phyloP scores from a whole-genome alignment of 2,888 invertebrate species.

The Acanthopleura granulata region DNA sequence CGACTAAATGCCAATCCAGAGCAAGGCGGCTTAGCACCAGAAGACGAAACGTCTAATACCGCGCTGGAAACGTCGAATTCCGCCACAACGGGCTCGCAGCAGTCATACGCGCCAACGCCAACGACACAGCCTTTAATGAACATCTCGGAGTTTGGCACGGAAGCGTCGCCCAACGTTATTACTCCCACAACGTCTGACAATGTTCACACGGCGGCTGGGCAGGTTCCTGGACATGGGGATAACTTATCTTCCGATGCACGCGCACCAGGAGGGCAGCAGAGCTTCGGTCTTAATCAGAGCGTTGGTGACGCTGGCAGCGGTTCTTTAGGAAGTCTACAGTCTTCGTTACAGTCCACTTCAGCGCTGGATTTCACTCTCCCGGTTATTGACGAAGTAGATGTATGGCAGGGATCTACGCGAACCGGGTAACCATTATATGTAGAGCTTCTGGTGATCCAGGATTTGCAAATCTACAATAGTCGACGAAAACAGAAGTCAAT shows the following conservation, averaged over 20 bases:
- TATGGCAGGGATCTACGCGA: background rate
- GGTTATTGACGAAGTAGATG: background rate
- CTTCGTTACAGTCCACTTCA: background rate
- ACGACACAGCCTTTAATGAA: no score
- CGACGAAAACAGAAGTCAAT: no score
- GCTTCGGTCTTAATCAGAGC: background rate
- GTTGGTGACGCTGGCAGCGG: background rate
- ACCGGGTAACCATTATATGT: background rate
- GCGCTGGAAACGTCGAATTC: background rate
- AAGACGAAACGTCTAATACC: background rate
- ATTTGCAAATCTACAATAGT: no score
- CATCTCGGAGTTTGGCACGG: no score
- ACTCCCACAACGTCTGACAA: background rate
- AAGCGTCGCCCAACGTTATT: background rate
- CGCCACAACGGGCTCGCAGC: no score
- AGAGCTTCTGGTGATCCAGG: background rate
- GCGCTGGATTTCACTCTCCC: background rate
- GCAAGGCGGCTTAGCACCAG: background rate
- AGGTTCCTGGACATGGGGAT: background rate
- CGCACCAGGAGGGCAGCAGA: background rate
- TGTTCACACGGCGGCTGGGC: background rate
- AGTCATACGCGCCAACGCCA: no score
- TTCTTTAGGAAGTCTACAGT: background rate
- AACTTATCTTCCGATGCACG: background rate
- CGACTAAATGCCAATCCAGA: background rate